A percentile compares a stretch with the other conserved stretches of the same genome.
phyloP scores from a whole-genome alignment of 2,113 vertebrate species.

The Clarias batrachus region DNA sequence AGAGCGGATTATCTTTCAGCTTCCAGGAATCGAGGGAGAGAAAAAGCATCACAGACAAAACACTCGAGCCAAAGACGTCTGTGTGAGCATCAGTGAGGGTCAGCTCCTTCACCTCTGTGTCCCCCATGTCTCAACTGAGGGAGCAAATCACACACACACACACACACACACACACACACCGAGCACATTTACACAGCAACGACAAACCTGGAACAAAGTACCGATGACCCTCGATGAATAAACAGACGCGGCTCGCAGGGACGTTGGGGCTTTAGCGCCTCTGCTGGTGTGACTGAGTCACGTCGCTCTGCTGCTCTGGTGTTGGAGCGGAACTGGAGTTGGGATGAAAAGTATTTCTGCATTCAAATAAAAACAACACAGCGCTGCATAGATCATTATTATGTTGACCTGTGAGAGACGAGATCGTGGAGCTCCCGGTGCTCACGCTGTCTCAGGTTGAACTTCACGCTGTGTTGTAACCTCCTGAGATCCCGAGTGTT shows the following conservation, averaged over 20 bases:
- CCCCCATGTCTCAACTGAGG: background rate
- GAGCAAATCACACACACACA: constrained; percentile 14
- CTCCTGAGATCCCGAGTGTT: no score
- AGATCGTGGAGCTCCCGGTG: background rate
- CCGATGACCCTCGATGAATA: background rate
- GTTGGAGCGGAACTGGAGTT: background rate
- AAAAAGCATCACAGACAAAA: constrained; percentile 20
- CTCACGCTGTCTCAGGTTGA: background rate
- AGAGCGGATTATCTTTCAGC: constrained; percentile 20
- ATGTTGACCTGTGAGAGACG: background rate
- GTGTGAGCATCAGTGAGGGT: constrained; percentile 13
- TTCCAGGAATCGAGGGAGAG: constrained; percentile 25
- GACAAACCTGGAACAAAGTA: background rate
- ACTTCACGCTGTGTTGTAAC: background rate
- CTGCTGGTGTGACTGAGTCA: background rate
- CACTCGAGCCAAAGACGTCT: background rate
- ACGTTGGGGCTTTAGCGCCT: background rate
- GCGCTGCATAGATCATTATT: background rate
- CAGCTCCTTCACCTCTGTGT: constrained; percentile 31
- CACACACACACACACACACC: background rate
- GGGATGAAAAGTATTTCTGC: background rate
- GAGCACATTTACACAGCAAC: background rate
- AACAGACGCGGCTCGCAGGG: background rate
- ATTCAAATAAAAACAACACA: background rate
- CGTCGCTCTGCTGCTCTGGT: background rate